These are phyloP conservation scores for Zhengitettix transpicula DNA, from an alignment of 2,888 invertebrate genomes.

Conservation along the genomic window DNA sequence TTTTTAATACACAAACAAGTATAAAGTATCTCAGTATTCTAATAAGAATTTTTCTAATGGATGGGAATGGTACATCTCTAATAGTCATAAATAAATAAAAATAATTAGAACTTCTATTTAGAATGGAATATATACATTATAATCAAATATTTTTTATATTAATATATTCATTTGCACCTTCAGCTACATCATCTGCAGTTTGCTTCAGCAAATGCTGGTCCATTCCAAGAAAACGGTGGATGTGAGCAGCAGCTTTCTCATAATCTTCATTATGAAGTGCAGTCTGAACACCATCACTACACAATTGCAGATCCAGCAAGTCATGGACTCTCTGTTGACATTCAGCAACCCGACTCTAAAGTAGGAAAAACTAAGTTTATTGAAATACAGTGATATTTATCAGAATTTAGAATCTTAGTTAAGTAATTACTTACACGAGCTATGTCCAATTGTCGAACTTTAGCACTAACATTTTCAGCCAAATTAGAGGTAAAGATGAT, in stretches of 20 bases:
- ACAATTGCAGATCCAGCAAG: conserved; percentile 82
- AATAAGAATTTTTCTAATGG: too few relatives aligned
- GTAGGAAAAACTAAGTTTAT: conserved; percentile 6
- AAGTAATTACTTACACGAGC: conserved; percentile 52
- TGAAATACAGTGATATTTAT: background rate
- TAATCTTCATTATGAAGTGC: conserved; percentile 90
- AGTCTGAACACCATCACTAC: conserved; percentile 91
- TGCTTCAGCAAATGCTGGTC: conserved; percentile 67
- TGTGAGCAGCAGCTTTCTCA: conserved; percentile 90
- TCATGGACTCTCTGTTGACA: conserved; percentile 91
- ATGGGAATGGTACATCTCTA: too few relatives aligned
- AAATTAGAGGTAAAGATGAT: conserved; percentile 73
- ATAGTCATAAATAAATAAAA: too few relatives aligned
- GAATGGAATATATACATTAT: background rate
- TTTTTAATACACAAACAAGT: too few relatives aligned
- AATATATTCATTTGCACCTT: conserved; percentile 24
- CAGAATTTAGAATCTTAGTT: background rate
- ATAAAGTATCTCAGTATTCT: too few relatives aligned
- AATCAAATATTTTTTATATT: background rate
- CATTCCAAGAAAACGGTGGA: conserved; percentile 84
- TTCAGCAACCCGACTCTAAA: conserved; percentile 74
- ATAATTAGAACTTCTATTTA: background rate
- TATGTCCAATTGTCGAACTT: conserved; percentile 83
- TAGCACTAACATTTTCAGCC: conserved; percentile 87
- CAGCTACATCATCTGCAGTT: conserved; percentile 58